Evolutionary conservation across 92 coral and sea anemone genomes (phyloP).

Genomic region (Heliopora coerulea): DNA sequence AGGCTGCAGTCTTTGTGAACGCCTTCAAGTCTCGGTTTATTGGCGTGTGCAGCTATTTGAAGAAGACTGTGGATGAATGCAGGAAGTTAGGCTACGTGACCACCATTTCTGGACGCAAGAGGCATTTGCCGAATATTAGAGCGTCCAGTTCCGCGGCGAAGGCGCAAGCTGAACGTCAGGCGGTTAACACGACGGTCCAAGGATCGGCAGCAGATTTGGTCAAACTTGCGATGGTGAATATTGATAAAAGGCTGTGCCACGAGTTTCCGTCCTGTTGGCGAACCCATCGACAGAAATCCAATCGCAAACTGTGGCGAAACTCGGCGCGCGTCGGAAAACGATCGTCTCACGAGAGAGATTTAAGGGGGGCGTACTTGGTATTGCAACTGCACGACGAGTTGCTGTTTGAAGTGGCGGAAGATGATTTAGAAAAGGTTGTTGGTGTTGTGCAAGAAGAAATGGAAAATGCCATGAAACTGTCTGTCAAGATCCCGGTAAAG

Average conservation of each 20-base stretch:
- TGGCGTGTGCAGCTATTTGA: conserved; percentile 73
- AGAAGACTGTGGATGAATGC: conserved; percentile 81
- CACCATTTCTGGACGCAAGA: conserved; percentile 77
- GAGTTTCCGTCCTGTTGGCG: conserved; percentile 63
- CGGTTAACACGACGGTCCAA: conserved; percentile 97
- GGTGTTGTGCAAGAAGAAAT: conserved; percentile 77
- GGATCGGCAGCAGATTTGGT: conserved; percentile 99
- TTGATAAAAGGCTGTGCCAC: conserved; percentile 69
- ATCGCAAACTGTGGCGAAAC: conserved; percentile 34
- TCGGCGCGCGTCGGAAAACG: conserved; percentile 54
- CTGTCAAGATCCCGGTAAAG: conserved; percentile 84
- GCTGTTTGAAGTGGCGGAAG: conserved; percentile 75
- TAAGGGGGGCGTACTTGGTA: conserved; percentile 78
- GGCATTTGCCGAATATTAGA: conserved; percentile 79
- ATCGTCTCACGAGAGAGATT: conserved; percentile 38
- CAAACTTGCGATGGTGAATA: conserved; percentile 88
- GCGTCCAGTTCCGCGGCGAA: conserved; percentile 79
- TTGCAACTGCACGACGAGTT: conserved; percentile 92
- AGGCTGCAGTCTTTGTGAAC: conserved; percentile 78
- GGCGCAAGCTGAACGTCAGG: conserved; percentile 94
- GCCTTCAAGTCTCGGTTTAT: conserved; percentile 81
- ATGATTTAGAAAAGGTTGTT: conserved; percentile 72
- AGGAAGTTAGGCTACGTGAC: conserved; percentile 73
- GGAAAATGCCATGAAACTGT: conserved; percentile 83
- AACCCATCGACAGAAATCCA: conserved; percentile 70